Conservation (phyloP, 2,113 vertebrate species). For the Calypte anna region DNA sequence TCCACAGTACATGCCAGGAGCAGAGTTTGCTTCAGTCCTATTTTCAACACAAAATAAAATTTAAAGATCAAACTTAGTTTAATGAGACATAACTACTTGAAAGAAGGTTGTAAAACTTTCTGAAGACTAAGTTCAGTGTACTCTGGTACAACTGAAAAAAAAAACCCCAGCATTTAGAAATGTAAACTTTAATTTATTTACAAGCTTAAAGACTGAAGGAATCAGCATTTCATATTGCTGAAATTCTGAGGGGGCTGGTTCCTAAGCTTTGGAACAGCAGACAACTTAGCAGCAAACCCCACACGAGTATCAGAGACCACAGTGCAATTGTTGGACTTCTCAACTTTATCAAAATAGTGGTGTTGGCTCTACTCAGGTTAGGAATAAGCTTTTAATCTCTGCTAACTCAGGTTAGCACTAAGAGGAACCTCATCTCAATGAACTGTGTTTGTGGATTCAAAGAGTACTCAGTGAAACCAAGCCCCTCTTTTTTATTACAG, state of each 20-base stretch:
- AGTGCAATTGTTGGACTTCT: slow-evolving; percentile 41
- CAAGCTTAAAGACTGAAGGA: slow-evolving; percentile 77
- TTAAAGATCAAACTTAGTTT: slow-evolving; percentile 6
- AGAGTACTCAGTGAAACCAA: slow-evolving; percentile 33
- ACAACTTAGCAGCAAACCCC: slow-evolving; percentile 67
- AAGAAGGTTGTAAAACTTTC: slow-evolving; percentile 50
- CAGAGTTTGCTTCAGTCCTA: slow-evolving; percentile 52
- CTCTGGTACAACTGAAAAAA: slow-evolving; percentile 52
- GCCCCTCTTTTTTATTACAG: slow-evolving; percentile 8
- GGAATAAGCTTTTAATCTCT: slow-evolving; percentile 52
- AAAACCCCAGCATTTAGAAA: slow-evolving; percentile 61
- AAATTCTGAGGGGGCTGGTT: slow-evolving; percentile 69
- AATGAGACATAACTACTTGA: background rate
- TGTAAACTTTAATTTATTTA: slow-evolving; percentile 80
- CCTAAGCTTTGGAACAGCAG: slow-evolving; percentile 62
- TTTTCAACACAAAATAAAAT: slow-evolving; percentile 22
- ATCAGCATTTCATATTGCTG: slow-evolving; percentile 78
- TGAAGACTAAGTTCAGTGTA: slow-evolving; percentile 68
- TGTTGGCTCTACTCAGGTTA: slow-evolving; percentile 53
- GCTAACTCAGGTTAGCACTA: background rate
- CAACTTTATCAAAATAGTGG: background rate
- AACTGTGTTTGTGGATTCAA: background rate
- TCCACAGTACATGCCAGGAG: slow-evolving; percentile 27
- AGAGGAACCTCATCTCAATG: slow-evolving; percentile 20
- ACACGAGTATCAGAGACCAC: slow-evolving; percentile 23